Evolutionary conservation across 2,113 vertebrate species (phyloP).

Genomic region (Orthonyx spaldingii): DNA sequence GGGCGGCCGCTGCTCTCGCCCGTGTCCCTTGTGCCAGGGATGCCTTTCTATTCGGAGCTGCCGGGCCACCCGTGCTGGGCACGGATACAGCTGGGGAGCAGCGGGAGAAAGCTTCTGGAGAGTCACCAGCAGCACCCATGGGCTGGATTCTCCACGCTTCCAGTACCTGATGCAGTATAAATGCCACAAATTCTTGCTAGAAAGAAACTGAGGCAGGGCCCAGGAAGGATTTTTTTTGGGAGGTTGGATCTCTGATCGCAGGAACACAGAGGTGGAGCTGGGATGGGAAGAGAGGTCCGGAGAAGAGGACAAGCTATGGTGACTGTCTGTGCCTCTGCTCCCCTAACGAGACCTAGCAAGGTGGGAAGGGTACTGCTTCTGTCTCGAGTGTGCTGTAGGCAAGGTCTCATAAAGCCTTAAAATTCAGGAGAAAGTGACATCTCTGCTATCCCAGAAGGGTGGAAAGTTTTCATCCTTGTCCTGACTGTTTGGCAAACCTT

Average conservation of each 20-base stretch:
- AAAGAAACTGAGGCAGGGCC: not conserved
- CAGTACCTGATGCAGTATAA: accelerated
- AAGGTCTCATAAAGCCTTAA: not conserved
- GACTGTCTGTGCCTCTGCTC: not conserved
- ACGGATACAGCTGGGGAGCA: not conserved
- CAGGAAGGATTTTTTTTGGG: not conserved
- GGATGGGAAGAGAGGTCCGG: not conserved
- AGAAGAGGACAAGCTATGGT: not conserved
- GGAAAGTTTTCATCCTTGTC: not conserved
- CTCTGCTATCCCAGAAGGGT: not conserved
- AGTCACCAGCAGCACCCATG: accelerated
- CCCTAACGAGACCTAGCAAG: not conserved
- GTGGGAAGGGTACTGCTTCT: not conserved
- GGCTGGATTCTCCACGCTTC: not conserved
- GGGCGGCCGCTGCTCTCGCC: not conserved
- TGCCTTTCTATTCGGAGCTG: not conserved
- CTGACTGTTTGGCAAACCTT: not conserved
- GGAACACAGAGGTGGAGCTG: not conserved
- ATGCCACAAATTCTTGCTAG: not conserved
- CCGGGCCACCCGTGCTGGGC: not conserved
- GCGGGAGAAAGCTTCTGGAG: accelerated
- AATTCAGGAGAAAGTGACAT: not conserved
- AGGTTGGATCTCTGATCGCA: not conserved
- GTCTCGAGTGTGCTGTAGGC: not conserved
- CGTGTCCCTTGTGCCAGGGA: not conserved